Percentiles rank a stretch among this genome's conserved stretches.
Conservation (phyloP, 37 sponge, comb jelly and placozoan species). For the Ephydatia muelleri region DNA sequence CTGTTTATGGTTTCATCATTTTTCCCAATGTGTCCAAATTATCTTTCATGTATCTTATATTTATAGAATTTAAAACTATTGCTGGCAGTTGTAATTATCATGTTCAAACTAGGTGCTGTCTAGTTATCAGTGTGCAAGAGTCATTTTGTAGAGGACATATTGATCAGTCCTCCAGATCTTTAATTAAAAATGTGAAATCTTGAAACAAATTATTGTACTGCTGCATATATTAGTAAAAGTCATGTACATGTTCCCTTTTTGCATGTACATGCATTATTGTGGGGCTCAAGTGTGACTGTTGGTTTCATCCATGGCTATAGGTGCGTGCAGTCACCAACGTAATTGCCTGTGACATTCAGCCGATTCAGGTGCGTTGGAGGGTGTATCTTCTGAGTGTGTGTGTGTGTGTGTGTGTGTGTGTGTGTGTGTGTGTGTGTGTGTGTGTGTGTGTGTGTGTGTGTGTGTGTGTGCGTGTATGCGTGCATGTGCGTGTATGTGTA, state of each 20-base stretch:
- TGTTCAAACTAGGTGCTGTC: no score
- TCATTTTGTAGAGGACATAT: no score
- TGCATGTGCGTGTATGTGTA: background rate
- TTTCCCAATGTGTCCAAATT: background rate
- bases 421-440: background rate
- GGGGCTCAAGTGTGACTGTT: background rate
- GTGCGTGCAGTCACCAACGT: constrained; percentile 62
- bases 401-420: background rate
- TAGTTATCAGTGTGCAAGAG: no score
- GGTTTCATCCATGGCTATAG: constrained; percentile 23
- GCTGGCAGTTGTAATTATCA: no score
- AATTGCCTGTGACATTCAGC: constrained; percentile 85
- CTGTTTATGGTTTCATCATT: background rate
- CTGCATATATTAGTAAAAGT: no score
- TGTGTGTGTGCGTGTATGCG: background rate
- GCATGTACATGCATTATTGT: no score
- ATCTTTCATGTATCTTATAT: background rate
- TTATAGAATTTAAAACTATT: background rate
- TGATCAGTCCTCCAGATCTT: no score
- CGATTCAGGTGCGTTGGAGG: constrained; percentile 75
- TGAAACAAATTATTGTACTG: no score
- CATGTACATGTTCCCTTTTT: no score
- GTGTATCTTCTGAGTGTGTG: constrained; percentile 47
- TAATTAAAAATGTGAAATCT: no score
- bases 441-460: constrained; percentile 1